Base-by-base conservation (phyloP, 30 jellyfish, hydroid and myxozoan genomes). In the Cassiopea xamachana region DNA sequence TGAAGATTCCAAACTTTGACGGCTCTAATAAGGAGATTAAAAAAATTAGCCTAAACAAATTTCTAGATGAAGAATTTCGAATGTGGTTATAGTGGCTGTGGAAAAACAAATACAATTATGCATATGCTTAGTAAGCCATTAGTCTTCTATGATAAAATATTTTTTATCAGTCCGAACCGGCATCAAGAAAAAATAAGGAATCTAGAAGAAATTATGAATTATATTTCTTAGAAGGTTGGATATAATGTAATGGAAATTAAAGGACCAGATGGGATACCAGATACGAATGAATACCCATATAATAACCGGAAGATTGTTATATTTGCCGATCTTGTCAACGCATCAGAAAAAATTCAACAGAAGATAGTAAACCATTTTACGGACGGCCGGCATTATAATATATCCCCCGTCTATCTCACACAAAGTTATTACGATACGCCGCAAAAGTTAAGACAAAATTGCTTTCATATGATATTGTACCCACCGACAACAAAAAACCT, bases 321-420 rank as follows among this genome's bases (percentile, higher is more conserved):
- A 49, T 79, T 79, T 67, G 84, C 62, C 84, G 83, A 83, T 17
- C 16, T 83, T 70, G 75, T 83, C 15, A 83, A 83, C 67, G 91
- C 91, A 2, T 84, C 91, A 61, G 91, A 83, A 83, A 83, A 61
- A 64, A 71, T 83, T 49, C 91, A 68, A 68, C 10, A 46, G 46
- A 83, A 83, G 74, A 83, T 83, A 8, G 82, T 84, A 2, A 83
- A 83, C 74, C 91, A 83, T 50, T 83, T 83, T 67, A 83, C 91
- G 2, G 91, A 83, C 46, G 91, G 91, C 69, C 7, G 83, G 48
- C 91, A 83, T 83, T 84, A 83, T 50, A 48, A 64, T 44, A 83
- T 83, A 2, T 27, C 74, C 48, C 91, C 91, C 2, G 60, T 83
- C 16, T 83, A 68, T 49, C 6, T 83, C 45, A 60, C 83, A 61